These are phyloP conservation scores for Pygoscelis adeliae DNA, from an alignment of 2,113 vertebrate genomes.

Conservation along the genomic window DNA sequence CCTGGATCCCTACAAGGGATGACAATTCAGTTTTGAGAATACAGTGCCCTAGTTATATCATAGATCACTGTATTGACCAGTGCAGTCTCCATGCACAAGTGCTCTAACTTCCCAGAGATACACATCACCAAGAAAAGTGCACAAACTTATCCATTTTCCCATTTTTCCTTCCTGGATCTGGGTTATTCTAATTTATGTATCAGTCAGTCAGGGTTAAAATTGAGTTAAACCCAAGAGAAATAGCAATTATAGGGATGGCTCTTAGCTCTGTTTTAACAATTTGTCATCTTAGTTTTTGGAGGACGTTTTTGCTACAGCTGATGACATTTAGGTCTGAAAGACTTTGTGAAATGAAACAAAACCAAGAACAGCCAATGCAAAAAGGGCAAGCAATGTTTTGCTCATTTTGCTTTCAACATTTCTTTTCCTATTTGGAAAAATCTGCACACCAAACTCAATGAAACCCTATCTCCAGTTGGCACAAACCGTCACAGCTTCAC, in stretches of 20 bases:
- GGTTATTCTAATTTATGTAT: neutral
- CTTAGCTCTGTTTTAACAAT: neutral
- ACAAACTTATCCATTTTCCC: neutral
- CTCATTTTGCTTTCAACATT: neutral
- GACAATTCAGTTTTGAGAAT: neutral
- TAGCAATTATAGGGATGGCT: neutral
- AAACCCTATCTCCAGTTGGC: neutral
- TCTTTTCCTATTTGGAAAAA: slow-evolving; percentile 11
- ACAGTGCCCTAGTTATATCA: neutral
- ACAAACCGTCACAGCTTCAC: neutral
- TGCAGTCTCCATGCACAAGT: neutral
- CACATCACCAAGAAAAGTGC: neutral
- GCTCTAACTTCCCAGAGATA: neutral
- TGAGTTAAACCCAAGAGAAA: neutral
- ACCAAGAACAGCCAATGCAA: neutral
- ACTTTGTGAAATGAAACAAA: neutral
- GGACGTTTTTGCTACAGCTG: neutral
- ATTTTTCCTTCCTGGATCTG: neutral
- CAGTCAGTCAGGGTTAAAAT: neutral
- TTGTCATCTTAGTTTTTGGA: neutral
- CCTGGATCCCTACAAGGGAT: neutral
- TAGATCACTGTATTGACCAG: neutral
- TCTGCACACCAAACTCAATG: neutral
- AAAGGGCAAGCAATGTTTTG: neutral
- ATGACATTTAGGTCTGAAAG: slow-evolving; percentile 25